A percentile compares a stretch with the other conserved stretches of the same genome.
Conservation (phyloP, 2,888 invertebrate genomes). For the Acanthopleura granulata region DNA sequence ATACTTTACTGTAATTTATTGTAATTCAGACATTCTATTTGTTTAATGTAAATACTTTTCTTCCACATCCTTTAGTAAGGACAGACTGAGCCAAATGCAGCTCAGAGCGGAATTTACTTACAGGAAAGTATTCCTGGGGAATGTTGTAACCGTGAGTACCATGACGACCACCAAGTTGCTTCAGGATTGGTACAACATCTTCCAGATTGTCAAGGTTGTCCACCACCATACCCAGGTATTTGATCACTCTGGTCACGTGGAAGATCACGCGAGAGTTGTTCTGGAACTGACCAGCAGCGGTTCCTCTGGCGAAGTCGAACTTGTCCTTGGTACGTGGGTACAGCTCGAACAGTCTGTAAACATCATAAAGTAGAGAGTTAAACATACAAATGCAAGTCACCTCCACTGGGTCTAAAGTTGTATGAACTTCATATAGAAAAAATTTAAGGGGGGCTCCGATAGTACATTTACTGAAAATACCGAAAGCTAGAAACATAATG, state of each 20-base stretch:
- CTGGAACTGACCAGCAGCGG: slow-evolving; percentile 10
- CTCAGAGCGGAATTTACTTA: neutral
- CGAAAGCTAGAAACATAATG: too few species aligned
- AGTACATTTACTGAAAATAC: too few species aligned
- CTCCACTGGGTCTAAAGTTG: too few species aligned
- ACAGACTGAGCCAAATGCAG: too few species aligned
- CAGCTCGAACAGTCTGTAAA: neutral
- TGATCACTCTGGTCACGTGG: slow-evolving; percentile 1
- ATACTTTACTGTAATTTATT: too few species aligned
- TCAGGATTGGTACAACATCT: slow-evolving; percentile 11
- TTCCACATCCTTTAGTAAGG: too few species aligned
- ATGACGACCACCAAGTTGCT: slow-evolving; percentile 19
- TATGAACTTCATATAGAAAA: too few species aligned
- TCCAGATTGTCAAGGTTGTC: slow-evolving; percentile 18
- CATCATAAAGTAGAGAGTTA: neutral
- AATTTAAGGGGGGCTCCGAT: too few species aligned
- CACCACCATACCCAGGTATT: slow-evolving; percentile 10
- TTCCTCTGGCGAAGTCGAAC: slow-evolving; percentile 7
- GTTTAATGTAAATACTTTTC: too few species aligned
- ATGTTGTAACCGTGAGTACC: slow-evolving; percentile 17
- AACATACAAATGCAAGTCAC: too few species aligned
- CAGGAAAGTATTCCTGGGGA: slow-evolving; percentile 14
- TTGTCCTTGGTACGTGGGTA: slow-evolving; percentile 7
- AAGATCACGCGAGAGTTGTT: slow-evolving; percentile 8
- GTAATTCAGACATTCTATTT: too few species aligned